Base-by-base conservation (phyloP, 2,113 vertebrate genomes). In the Salvelinus namaycush region DNA sequence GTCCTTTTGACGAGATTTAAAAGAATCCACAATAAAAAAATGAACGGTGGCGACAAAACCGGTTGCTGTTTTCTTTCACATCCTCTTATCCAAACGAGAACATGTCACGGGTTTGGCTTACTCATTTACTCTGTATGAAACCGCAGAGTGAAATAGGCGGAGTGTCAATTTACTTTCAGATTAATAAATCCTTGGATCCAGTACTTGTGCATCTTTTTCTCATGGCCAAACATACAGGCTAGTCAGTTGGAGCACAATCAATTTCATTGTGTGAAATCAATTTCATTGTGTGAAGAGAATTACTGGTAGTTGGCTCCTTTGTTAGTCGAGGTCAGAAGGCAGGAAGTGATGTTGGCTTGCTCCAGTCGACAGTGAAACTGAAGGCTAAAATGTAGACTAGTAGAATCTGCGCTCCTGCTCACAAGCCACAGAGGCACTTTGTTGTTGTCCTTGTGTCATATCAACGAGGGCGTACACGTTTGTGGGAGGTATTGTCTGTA, bases 281-380 rank as follows among this genome's bases (percentile, higher is more conserved):
- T 78, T 82, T 78, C 78, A 87, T 87, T 85, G 79, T 72, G 70
- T 71, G 78, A 70, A 82, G 77, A 84, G 6, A 89, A 89, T 88
- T 83, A 54, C 51, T 18, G 49, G 12, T 16, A 16, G 49, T 12
- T 51, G 88, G 76, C 74, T 54, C 24, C 72, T 74, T 75, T 85
- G 82, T 31, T 70, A 84, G 82, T 81, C 84, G 77, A 82, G 79
- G 86, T 86, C 24, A 67, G 78, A 54, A 31, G 72, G 83, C 77
- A 88, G 79, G 13, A 82, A 87, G 85, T 84, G 84, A 85, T n/a
- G n/a, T 73, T 51, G 76, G 79, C 79, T 48, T 69, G 76, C 75
- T 81, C 73, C 77, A 12, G 62, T 76, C 73, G 84, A 87, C 14
- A 5, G 66, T 59, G 67, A 80, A 68, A 20, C 24, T 68, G 73